Conservation (phyloP, 2,888 invertebrate genomes). For the Zygogramma bicolorata region DNA sequence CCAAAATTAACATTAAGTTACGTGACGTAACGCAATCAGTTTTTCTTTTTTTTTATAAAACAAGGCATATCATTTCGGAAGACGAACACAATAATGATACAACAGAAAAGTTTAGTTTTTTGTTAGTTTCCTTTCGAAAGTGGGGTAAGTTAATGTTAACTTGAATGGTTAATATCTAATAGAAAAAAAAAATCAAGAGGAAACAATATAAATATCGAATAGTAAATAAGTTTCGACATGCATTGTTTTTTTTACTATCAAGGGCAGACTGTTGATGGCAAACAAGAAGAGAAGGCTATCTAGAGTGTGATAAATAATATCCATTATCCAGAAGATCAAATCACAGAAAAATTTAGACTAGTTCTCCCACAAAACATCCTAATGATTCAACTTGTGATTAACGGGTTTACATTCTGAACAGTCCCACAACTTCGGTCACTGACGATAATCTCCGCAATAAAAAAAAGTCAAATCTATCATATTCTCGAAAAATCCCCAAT, state of each 20-base stretch:
- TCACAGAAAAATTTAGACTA: too few relatives aligned
- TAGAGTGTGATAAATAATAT: background rate
- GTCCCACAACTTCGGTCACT: too few relatives aligned
- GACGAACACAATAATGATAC: constrained; percentile 19
- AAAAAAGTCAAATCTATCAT: too few relatives aligned
- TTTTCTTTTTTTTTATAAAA: background rate
- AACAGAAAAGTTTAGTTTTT: constrained; percentile 44
- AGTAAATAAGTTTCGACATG: constrained; percentile 13
- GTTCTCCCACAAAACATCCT: too few relatives aligned
- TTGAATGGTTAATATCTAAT: constrained; percentile 52
- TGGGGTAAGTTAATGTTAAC: constrained; percentile 49
- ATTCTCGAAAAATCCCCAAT: too few relatives aligned
- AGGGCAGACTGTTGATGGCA: background rate
- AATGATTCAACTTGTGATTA: too few relatives aligned
- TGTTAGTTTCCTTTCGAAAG: constrained; percentile 46
- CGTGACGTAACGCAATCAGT: constrained; percentile 19
- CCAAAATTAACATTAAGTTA: constrained; percentile 62
- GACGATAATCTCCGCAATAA: too few relatives aligned
- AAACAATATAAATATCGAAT: constrained; percentile 3
- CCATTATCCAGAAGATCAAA: too few relatives aligned
- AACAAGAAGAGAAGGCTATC: background rate
- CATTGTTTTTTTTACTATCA: background rate
- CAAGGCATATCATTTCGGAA: constrained; percentile 8
- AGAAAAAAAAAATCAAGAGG: constrained; percentile 37
- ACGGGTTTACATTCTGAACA: too few relatives aligned